Evolutionary conservation across 2,888 invertebrate species (phyloP).

Genomic region (Epiblema foenella): DNA sequence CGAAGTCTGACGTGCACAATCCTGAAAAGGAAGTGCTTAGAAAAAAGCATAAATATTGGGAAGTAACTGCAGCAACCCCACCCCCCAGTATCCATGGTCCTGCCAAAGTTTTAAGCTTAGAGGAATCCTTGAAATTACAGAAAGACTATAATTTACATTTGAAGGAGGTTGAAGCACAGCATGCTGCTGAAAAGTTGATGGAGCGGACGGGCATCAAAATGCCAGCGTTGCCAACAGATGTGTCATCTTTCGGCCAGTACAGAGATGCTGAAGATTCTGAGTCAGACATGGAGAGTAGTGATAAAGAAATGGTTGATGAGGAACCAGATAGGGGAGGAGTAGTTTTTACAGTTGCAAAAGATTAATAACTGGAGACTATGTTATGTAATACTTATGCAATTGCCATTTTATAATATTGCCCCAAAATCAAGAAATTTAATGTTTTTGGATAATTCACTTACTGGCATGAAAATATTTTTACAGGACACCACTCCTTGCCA

Average conservation of each 20-base stretch:
- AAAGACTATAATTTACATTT: slow-evolving; percentile 77
- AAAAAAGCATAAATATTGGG: slow-evolving; percentile 84
- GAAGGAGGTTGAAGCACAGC: slow-evolving; percentile 80
- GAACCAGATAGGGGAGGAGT: slow-evolving; percentile 84
- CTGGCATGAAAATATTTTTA: too few relatives aligned
- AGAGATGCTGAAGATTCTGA: slow-evolving; percentile 66
- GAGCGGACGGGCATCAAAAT: slow-evolving; percentile 70
- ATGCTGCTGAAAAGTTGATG: slow-evolving; percentile 84
- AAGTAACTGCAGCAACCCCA: slow-evolving; percentile 87
- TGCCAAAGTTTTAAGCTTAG: slow-evolving; percentile 79
- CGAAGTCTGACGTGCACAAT: slow-evolving; percentile 81
- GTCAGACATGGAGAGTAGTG: slow-evolving; percentile 78
- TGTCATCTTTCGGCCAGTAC: slow-evolving; percentile 69
- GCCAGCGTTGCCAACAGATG: slow-evolving; percentile 65
- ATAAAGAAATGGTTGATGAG: slow-evolving; percentile 84
- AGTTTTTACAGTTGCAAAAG: slow-evolving; percentile 79
- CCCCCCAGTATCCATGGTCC: slow-evolving; percentile 84
- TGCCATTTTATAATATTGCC: too few relatives aligned
- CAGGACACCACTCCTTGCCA: too few relatives aligned
- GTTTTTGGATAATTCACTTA: too few relatives aligned
- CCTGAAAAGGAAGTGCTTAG: slow-evolving; percentile 81
- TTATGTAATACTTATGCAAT: background rate
- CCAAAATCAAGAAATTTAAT: too few relatives aligned
- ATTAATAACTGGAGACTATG: slow-evolving; percentile 26
- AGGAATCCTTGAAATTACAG: slow-evolving; percentile 85